These are phyloP conservation scores for Nezara viridula DNA, from an alignment of 2,888 invertebrate genomes.

Conservation along the genomic window DNA sequence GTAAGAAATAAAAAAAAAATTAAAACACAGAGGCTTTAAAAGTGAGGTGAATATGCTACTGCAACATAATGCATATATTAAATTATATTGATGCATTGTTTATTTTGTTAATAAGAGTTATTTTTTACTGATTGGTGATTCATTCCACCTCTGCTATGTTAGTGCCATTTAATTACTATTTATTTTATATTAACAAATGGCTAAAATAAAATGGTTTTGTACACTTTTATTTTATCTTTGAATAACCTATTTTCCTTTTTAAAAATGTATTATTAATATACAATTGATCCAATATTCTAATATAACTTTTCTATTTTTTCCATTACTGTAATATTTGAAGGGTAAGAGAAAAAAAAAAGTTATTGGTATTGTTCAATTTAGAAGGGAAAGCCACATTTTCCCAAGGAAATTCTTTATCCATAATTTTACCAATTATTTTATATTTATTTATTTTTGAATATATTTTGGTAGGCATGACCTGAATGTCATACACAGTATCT, in stretches of 20 bases:
- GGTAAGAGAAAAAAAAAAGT: too few relatives aligned
- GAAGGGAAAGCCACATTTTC: too few relatives aligned
- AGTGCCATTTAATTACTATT: constrained; percentile 57
- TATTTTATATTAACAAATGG: constrained; percentile 54
- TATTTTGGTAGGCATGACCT: too few relatives aligned
- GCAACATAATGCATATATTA: not conserved
- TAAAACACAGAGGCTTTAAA: not conserved
- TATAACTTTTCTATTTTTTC: not conserved
- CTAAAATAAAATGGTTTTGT: constrained; percentile 50
- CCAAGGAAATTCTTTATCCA: too few relatives aligned
- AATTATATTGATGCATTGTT: constrained; percentile 41
- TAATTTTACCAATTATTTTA: too few relatives aligned
- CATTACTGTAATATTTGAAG: too few relatives aligned
- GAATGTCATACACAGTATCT: too few relatives aligned
- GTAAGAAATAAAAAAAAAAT: not conserved
- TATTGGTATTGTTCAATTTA: too few relatives aligned
- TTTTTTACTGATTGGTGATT: constrained; percentile 53
- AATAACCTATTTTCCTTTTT: not conserved
- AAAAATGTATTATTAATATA: not conserved
- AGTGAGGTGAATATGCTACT: constrained; percentile 2
- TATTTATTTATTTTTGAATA: too few relatives aligned
- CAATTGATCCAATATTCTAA: not conserved
- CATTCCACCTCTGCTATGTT: constrained; percentile 56
- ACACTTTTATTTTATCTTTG: constrained; percentile 45
- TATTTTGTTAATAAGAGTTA: constrained; percentile 3